These are phyloP conservation scores for Mesitornis unicolor DNA, from an alignment of 2,113 vertebrate genomes.

Conservation along the genomic window DNA sequence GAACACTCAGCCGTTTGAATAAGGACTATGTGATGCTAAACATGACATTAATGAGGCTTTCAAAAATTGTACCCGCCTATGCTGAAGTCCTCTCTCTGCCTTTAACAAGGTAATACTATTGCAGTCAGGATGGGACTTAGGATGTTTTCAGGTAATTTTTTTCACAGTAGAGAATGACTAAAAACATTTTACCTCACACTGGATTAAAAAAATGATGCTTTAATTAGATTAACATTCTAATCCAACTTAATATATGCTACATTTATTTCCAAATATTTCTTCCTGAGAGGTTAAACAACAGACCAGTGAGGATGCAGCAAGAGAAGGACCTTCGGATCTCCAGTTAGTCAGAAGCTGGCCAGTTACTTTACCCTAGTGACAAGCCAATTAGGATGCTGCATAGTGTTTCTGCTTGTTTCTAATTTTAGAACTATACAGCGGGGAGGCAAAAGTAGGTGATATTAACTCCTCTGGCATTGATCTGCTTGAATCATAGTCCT, in stretches of 20 bases:
- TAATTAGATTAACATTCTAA: background rate
- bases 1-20: background rate
- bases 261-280: background rate
- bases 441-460: constrained; percentile 53
- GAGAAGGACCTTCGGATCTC: background rate
- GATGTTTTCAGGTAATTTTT: background rate
- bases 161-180: background rate
- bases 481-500: constrained; percentile 1
- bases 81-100: background rate
- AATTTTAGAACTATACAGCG: constrained; percentile 63
- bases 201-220: background rate
- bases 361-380: constrained; percentile 53
- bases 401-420: constrained; percentile 52
- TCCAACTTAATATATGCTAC: background rate
- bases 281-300: background rate
- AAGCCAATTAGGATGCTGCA: constrained; percentile 60
- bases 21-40: background rate
- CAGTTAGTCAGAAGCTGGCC: background rate
- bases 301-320: background rate
- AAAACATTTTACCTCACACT: background rate
- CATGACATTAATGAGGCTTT: background rate
- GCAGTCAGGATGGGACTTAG: background rate
- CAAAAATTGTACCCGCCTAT: background rate
- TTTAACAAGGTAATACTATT: background rate
- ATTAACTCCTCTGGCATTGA: constrained; percentile 39